Evolutionary conservation across 2,888 invertebrate species (phyloP), one percentile per base, ranked within the genome.

Genomic region (Leptura quadrifasciata): DNA sequence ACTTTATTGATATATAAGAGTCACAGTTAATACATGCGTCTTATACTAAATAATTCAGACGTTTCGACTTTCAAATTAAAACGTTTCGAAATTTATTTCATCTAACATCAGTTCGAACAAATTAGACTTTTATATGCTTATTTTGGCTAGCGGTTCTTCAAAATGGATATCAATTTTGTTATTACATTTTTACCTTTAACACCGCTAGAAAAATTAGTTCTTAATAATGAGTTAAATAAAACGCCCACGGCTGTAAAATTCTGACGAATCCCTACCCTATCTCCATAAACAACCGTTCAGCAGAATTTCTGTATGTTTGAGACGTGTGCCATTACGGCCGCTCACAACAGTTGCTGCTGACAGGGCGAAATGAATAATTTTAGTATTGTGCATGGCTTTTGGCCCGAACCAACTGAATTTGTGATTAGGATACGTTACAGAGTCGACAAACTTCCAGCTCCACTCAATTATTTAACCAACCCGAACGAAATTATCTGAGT

Each of bases 331-430:
- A 74, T 77, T 77, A 80, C 74, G 61, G 74, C 61, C 71, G 6
- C 69, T 71, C 77, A 72, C 71, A 72, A 77, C 76, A 67, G 70
- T 77, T 81, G 80, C 73, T 70, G 67, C 65, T 79, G 79, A 79
- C 80, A 81, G 74, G 75, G 39, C 67, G 78, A 76, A 79, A 79
- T 81, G 80, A 79, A 76, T 79, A 81, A 81, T 81, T 79, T 78
- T 65, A 69, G 72, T 71, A 70, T 70, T 31, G 47, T 68, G 73
- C 57, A 47, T 47, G 47, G n/a, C 47, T 47, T n/a, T 58, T 27
- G 12, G 24, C n/a, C 12, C 15, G 6, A n/a, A 35, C 64, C 64
- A 47, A 20, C 35, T 52, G 52, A 64, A 39, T 64, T n/a, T 47
- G 39, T n/a, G 39, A 64, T 64, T 39, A 39, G 64, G 39, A 31